These are phyloP conservation scores for Echinometra lucunter DNA, from an alignment of 53 echinoderm and acorn worm genomes.

Conservation along the genomic window DNA sequence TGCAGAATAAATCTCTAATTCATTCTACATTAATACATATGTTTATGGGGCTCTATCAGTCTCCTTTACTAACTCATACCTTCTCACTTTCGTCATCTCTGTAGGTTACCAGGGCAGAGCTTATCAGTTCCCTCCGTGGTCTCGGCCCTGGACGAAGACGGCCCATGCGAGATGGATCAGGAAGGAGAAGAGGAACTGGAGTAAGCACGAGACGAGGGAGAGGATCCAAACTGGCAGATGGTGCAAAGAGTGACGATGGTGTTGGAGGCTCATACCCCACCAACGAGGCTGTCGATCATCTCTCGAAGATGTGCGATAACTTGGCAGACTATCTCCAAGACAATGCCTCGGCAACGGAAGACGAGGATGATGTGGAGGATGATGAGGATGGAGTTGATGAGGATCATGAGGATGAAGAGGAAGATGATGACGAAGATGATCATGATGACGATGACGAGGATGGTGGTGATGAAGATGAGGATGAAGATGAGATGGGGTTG, in stretches of 20 bases:
- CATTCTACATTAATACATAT: neutral
- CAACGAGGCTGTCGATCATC: constrained; percentile 88
- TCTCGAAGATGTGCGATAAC: constrained; percentile 93
- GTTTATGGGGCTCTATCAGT: neutral
- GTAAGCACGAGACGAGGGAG: constrained; percentile 11
- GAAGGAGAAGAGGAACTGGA: constrained; percentile 7
- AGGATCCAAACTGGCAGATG: constrained; percentile 45
- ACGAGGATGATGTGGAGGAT: constrained; percentile 67
- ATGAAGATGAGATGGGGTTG: constrained; percentile 31
- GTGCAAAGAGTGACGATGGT: constrained; percentile 59
- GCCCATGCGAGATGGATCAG: constrained; percentile 59
- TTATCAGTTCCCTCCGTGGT: constrained; percentile 83
- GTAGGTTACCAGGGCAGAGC: constrained; percentile 82
- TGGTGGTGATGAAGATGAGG: constrained; percentile 67
- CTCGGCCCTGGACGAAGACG: constrained; percentile 63
- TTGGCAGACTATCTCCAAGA: constrained; percentile 89
- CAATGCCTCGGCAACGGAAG: constrained; percentile 73
- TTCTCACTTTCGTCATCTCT: neutral
- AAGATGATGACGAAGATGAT: constrained; percentile 71
- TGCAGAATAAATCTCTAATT: no score
- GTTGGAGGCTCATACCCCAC: constrained; percentile 29
- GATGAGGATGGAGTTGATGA: constrained; percentile 71
- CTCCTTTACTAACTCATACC: neutral
- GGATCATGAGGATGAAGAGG: constrained; percentile 57
- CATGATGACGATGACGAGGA: constrained; percentile 69